phyloP scores from a whole-genome alignment of 2,113 vertebrate species.

The Amia ocellicauda region DNA sequence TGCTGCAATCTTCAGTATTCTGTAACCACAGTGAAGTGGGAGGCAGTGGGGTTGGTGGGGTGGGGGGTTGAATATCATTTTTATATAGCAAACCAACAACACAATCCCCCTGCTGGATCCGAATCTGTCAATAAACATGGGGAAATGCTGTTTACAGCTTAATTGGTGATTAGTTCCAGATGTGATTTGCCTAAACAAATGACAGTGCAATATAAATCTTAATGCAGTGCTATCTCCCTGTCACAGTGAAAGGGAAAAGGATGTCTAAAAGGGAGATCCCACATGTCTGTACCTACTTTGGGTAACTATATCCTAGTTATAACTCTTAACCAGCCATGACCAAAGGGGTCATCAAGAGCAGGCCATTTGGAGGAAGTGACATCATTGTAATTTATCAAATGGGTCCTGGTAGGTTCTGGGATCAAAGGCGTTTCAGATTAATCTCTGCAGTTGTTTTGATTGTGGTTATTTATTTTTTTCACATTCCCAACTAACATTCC shows the following conservation, averaged over 20 bases:
- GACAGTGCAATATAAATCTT: conserved; percentile 11
- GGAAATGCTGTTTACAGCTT: neutral
- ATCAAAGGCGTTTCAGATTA: too few species aligned
- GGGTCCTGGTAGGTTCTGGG: too few species aligned
- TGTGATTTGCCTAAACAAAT: neutral
- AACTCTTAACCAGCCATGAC: neutral
- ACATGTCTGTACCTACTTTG: neutral
- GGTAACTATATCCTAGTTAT: neutral
- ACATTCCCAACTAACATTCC: too few species aligned
- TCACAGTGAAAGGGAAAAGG: neutral
- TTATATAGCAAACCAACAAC: neutral
- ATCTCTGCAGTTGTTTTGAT: too few species aligned
- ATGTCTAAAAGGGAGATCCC: neutral
- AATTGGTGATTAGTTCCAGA: conserved; percentile 1
- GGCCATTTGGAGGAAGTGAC: neutral
- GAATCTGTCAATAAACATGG: neutral
- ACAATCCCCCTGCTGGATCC: neutral
- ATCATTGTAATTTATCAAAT: neutral
- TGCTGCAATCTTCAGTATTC: too few species aligned
- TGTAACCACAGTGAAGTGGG: too few species aligned
- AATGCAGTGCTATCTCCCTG: neutral
- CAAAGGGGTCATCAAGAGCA: neutral
- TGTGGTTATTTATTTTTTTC: too few species aligned
- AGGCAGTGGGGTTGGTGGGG: too few species aligned
- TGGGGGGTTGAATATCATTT: too few species aligned